These are phyloP conservation scores for Hirtodrosophila cameraria DNA, from an alignment of 2,888 invertebrate genomes.

Conservation along the genomic window DNA sequence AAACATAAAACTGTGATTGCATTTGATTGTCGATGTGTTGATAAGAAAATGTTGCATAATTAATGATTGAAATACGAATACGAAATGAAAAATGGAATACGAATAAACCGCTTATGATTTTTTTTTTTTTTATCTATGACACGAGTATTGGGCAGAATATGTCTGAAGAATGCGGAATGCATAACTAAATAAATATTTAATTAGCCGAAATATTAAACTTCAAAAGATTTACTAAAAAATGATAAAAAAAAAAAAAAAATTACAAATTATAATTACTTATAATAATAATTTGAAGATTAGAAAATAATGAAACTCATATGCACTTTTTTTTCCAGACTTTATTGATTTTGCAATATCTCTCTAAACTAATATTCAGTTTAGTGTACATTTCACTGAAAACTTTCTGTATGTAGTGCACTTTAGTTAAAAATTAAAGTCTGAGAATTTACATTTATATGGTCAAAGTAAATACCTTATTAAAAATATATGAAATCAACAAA, in stretches of 20 bases:
- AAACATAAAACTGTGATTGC: conserved; percentile 80
- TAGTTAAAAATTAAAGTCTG: conserved; percentile 82
- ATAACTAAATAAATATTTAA: conserved; percentile 71
- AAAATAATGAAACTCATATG: conserved; percentile 36
- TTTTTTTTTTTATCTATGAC: conserved; percentile 43
- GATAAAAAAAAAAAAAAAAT: conserved; percentile 47
- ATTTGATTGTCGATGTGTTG: conserved; percentile 75
- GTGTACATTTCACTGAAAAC: conserved; percentile 50
- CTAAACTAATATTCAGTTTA: conserved; percentile 36
- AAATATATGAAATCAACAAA: conserved; percentile 38
- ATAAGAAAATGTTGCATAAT: conserved; percentile 67
- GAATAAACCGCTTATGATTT: conserved; percentile 64
- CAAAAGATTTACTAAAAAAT: conserved; percentile 63
- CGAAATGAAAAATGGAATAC: conserved; percentile 39
- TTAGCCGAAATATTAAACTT: conserved; percentile 77
- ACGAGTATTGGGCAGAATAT: conserved; percentile 42
- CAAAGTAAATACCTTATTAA: conserved; percentile 64
- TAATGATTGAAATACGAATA: conserved; percentile 50
- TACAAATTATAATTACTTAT: conserved; percentile 57
- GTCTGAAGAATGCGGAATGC: conserved; percentile 39
- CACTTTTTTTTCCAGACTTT: conserved; percentile 44
- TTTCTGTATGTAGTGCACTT: conserved; percentile 77
- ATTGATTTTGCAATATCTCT: conserved; percentile 33
- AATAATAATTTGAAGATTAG: conserved; percentile 58
- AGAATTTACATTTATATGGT: conserved; percentile 77